Percentiles rank a stretch among this genome's conserved stretches.
Evolutionary conservation across 37 sponge, comb jelly and placozoan genomes (phyloP).

Genomic region (Mnemiopsis leidyi): DNA sequence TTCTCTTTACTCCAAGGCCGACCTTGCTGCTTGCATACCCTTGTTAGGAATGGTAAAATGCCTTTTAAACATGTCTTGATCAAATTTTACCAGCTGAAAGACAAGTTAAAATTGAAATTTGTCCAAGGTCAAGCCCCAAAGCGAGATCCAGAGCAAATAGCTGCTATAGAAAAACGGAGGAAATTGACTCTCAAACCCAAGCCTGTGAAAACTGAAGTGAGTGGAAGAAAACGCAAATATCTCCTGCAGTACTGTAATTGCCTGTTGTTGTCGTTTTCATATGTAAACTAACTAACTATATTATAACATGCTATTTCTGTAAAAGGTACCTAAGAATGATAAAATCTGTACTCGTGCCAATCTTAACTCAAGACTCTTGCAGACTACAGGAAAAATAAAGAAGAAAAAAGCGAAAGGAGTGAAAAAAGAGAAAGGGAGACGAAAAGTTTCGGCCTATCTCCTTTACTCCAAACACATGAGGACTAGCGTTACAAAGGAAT

Average conservation of each 20-base stretch:
- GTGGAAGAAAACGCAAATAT: too few relatives aligned
- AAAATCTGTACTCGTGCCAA: too few relatives aligned
- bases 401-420: not conserved
- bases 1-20: too few relatives aligned
- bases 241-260: too few relatives aligned
- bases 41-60: too few relatives aligned
- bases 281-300: not conserved
- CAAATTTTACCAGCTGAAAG: too few relatives aligned
- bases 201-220: conserved; percentile 35
- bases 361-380: too few relatives aligned
- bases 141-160: conserved; percentile 50
- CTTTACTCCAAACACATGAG: conserved; percentile 18
- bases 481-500: conserved; percentile 5
- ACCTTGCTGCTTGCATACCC: too few relatives aligned
- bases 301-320: too few relatives aligned
- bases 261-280: not conserved
- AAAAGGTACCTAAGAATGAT: too few relatives aligned
- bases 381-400: not conserved
- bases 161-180: conserved; percentile 62
- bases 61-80: too few relatives aligned
- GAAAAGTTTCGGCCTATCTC: not conserved
- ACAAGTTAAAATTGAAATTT: too few relatives aligned
- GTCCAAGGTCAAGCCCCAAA: conserved; percentile 49
- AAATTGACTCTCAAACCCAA: conserved; percentile 59
- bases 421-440: not conserved